phyloP scores from a whole-genome alignment of 2,888 invertebrate species.

The Phasia obesa region DNA sequence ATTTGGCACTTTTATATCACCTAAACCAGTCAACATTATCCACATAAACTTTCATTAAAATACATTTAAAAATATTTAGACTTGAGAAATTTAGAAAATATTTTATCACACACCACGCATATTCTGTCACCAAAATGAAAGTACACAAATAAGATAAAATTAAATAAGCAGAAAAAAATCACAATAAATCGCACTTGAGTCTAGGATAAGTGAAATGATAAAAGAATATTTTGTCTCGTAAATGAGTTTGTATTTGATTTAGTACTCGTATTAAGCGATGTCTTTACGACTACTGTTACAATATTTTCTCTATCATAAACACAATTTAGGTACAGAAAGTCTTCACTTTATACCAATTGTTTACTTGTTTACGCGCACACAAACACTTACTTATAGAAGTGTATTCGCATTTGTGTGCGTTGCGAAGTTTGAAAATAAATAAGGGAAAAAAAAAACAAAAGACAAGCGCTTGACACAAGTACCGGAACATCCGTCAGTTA shows the following conservation, averaged over 20 bases:
- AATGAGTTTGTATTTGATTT: conserved; percentile 55
- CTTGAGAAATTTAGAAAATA: too few species aligned
- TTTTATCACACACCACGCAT: conserved; percentile 2
- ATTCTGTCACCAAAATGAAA: neutral
- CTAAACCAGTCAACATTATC: too few species aligned
- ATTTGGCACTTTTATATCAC: too few species aligned
- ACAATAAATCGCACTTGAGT: conserved; percentile 51
- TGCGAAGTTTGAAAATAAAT: conserved; percentile 25
- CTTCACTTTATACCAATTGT: conserved; percentile 18
- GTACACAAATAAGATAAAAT: conserved; percentile 22
- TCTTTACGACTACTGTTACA: conserved; percentile 32
- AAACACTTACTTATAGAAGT: neutral
- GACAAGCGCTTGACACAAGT: conserved; percentile 81
- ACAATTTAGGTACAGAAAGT: conserved; percentile 30
- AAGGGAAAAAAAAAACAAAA: conserved; percentile 72
- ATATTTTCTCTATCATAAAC: conserved; percentile 46
- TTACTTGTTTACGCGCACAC: neutral
- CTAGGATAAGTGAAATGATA: conserved; percentile 30
- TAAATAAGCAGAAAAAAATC: conserved; percentile 32
- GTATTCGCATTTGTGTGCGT: neutral
- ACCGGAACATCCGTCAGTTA: conserved; percentile 81
- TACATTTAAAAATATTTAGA: too few species aligned
- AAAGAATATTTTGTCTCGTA: conserved; percentile 20
- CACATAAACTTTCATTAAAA: too few species aligned
- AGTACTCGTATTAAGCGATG: conserved; percentile 43